phyloP scores from a whole-genome alignment of 2,888 invertebrate species.

The Tetragonisca angustula region DNA sequence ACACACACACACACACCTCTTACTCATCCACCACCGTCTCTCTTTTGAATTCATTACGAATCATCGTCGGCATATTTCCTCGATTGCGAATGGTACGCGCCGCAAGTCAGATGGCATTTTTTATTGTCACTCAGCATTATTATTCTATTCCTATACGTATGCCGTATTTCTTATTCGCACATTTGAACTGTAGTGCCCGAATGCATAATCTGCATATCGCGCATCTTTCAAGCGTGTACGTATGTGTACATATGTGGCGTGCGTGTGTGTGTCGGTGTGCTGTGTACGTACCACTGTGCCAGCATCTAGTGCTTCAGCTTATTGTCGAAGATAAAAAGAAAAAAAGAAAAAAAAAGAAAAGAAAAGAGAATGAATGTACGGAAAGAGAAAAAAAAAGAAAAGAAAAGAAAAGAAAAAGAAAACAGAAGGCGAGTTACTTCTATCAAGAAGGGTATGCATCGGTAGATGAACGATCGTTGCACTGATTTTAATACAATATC shows the following conservation, averaged over 20 bases:
- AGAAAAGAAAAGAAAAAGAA: neutral
- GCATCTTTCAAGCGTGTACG: slow-evolving; percentile 61
- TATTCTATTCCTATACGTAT: slow-evolving; percentile 52
- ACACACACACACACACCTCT: too few species aligned
- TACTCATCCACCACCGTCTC: slow-evolving; percentile 11
- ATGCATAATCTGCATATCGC: slow-evolving; percentile 68
- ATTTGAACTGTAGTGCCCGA: slow-evolving; percentile 65
- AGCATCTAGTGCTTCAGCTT: slow-evolving; percentile 72
- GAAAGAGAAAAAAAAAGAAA: neutral
- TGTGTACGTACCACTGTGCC: slow-evolving; percentile 63
- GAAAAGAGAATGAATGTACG: neutral
- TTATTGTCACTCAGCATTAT: slow-evolving; percentile 58
- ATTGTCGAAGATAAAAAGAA: slow-evolving; percentile 42
- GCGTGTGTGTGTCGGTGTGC: slow-evolving; percentile 50
- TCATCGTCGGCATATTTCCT: slow-evolving; percentile 30
- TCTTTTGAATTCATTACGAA: slow-evolving; percentile 36
- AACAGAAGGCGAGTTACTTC: slow-evolving; percentile 9
- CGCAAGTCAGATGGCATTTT: slow-evolving; percentile 49
- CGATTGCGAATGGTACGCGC: slow-evolving; percentile 39
- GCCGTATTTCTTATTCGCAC: slow-evolving; percentile 67
- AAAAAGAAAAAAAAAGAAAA: neutral
- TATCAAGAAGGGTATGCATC: slow-evolving; percentile 53
- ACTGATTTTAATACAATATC: slow-evolving; percentile 44
- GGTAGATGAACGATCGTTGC: slow-evolving; percentile 58
- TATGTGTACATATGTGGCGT: slow-evolving; percentile 43